Conservation (phyloP, 2,113 vertebrate species). For the Salvator merianae region DNA sequence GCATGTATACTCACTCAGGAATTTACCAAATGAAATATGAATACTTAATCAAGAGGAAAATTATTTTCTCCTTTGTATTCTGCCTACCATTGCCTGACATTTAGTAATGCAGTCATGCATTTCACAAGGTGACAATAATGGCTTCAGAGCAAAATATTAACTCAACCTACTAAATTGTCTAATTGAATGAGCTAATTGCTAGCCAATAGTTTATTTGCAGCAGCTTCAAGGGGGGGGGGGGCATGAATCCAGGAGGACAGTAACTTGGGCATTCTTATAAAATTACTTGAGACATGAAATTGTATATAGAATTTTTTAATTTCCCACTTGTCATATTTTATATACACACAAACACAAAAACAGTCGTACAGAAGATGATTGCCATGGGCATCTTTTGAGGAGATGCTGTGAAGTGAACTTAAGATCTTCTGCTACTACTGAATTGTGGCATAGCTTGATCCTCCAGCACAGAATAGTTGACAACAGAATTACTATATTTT, state of each 20-base stretch:
- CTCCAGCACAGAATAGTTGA: too few species aligned
- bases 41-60: not conserved
- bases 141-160: not conserved
- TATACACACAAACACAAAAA: not conserved
- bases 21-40: not conserved
- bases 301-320: too few species aligned
- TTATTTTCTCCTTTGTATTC: not conserved
- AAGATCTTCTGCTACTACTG: too few species aligned
- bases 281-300: not conserved
- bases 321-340: too few species aligned
- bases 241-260: not conserved
- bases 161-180: slow-evolving; percentile 7
- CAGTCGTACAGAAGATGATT: too few species aligned
- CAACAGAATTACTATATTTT: too few species aligned
- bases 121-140: not conserved
- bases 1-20: not conserved
- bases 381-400: not conserved
- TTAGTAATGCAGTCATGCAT: slow-evolving; percentile 5
- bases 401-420: too few species aligned
- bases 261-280: not conserved
- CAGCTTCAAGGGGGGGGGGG: not conserved
- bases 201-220: not conserved
- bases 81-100: not conserved
- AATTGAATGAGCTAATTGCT: not conserved
- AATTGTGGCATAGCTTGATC: too few species aligned